These are phyloP conservation scores for Corbicula japonica DNA, from an alignment of 2,888 invertebrate species.

Conservation along the genomic window DNA sequence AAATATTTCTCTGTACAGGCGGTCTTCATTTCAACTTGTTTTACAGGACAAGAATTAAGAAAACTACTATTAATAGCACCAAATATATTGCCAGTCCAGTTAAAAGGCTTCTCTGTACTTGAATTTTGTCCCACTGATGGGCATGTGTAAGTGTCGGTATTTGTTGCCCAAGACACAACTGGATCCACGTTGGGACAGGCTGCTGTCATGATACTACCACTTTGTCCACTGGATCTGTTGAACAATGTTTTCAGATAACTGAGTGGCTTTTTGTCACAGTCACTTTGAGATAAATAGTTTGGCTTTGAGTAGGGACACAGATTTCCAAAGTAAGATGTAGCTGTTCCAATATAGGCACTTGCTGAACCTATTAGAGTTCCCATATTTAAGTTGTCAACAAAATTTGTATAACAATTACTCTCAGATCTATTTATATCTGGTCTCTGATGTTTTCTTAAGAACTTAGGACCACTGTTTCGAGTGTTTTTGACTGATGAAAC, in stretches of 20 bases:
- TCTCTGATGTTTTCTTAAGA: not conserved
- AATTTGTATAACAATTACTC: not conserved
- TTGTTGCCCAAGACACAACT: no score
- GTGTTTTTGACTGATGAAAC: constrained; percentile 51
- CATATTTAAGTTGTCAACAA: constrained; percentile 37
- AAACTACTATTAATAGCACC: constrained; percentile 26
- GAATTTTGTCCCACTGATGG: no score
- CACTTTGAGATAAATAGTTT: constrained; percentile 8
- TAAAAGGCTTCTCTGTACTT: not conserved
- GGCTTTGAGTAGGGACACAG: constrained; percentile 19
- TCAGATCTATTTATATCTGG: not conserved
- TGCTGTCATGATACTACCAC: no score
- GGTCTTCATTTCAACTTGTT: constrained; percentile 8
- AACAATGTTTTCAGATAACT: not conserved
- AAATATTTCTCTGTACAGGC: constrained; percentile 28
- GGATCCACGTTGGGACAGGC: no score
- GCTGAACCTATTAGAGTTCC: constrained; percentile 38
- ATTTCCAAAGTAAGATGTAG: constrained; percentile 36
- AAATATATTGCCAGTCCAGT: constrained; percentile 30
- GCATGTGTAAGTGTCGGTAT: no score
- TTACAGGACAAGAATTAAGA: constrained; percentile 13
- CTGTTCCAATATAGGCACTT: constrained; percentile 48
- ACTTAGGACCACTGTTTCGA: not conserved
- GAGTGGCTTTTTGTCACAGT: not conserved
- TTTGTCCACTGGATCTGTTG: no score